phyloP scores from a whole-genome alignment of 2,797 vertebrate species.

The Ptychobarbus kaznakovi region DNA sequence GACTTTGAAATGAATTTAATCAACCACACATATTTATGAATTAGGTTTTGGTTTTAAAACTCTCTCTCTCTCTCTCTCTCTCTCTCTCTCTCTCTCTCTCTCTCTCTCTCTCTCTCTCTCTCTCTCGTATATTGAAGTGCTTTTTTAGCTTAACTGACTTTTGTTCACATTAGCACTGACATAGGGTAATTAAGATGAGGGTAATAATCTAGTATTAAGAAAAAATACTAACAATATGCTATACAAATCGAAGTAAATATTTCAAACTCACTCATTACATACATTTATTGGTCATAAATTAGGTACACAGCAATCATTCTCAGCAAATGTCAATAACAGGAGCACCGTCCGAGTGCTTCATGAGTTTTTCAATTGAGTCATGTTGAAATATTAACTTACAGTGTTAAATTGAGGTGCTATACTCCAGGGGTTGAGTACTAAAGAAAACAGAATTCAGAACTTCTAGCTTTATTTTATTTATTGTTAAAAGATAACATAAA shows the following conservation, averaged over 20 bases:
- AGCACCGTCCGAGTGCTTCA: neutral
- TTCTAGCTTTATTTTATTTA: neutral
- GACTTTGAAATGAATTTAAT: constrained; percentile 19
- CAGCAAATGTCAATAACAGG: neutral
- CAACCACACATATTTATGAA: neutral
- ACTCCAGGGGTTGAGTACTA: neutral
- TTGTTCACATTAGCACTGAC: neutral
- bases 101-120: neutral
- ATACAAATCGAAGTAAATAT: neutral
- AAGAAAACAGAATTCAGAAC: neutral
- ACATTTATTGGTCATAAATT: neutral
- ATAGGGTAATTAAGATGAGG: neutral
- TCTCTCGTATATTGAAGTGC: neutral
- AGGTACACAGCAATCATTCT: neutral
- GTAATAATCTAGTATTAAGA: neutral
- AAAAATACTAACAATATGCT: neutral
- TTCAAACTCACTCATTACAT: neutral
- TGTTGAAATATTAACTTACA: too few relatives aligned
- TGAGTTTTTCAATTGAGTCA: too few relatives aligned
- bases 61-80: neutral
- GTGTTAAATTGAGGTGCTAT: neutral
- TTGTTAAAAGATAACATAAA: neutral
- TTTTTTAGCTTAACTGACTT: neutral
- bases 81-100: neutral
- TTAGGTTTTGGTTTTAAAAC: constrained; percentile 1